Conservation (phyloP, 2,888 invertebrate genomes). For the Pyrrhia umbra region DNA sequence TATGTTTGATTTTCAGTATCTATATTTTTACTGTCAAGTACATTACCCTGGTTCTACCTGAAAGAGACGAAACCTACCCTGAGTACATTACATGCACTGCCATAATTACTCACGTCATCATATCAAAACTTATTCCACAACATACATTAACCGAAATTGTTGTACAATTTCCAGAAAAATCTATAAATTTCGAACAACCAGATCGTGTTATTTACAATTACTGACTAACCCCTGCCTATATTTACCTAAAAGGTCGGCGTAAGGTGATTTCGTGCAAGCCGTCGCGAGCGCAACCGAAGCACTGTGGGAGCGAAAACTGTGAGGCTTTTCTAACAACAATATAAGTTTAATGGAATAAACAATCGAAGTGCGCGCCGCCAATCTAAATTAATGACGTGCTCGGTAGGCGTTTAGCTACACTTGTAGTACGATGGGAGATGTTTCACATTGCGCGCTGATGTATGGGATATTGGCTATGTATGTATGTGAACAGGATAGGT, state of each 20-base stretch:
- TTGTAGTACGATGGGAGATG: conserved; percentile 41
- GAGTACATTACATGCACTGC: too few relatives aligned
- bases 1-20: too few relatives aligned
- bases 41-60: too few relatives aligned
- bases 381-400: conserved; percentile 64
- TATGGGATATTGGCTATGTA: conserved; percentile 3
- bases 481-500: too few relatives aligned
- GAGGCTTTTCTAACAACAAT: conserved; percentile 65
- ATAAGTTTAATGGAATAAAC: conserved; percentile 87
- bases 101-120: too few relatives aligned
- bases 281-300: conserved; percentile 17
- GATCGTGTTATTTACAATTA: conserved; percentile 1
- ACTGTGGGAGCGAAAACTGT: conserved; percentile 49
- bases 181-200: not conserved
- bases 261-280: conserved; percentile 11
- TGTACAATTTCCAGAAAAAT: not conserved
- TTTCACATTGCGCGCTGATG: conserved; percentile 12
- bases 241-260: conserved; percentile 21
- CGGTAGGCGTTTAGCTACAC: conserved; percentile 48
- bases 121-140: too few relatives aligned
- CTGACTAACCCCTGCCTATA: not conserved
- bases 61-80: too few relatives aligned
- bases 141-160: not conserved
- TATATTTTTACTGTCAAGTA: too few relatives aligned
- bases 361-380: conserved; percentile 71